Conservation (phyloP, 2,113 vertebrate genomes). For the Lampris megalopsis region DNA sequence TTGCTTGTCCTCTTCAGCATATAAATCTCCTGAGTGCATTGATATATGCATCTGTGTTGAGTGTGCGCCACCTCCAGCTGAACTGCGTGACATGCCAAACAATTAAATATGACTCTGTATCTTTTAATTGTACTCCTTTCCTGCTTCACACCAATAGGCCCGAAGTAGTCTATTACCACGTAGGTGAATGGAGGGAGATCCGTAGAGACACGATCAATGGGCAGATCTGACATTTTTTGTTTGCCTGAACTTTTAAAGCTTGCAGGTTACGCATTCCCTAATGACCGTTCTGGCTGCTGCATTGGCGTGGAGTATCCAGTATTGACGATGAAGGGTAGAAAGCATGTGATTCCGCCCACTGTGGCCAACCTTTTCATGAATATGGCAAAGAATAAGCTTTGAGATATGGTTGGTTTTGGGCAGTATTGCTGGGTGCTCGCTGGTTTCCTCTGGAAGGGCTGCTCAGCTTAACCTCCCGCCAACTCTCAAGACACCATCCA, state of each 20-base stretch:
- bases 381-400: neutral
- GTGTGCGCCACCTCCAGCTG: too few relatives aligned
- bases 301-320: neutral
- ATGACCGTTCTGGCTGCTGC: neutral
- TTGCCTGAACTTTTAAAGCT: neutral
- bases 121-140: neutral
- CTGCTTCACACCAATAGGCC: too few relatives aligned
- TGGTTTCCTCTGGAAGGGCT: neutral
- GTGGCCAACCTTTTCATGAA: conserved; percentile 8
- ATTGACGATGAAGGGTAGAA: too few relatives aligned
- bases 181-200: neutral
- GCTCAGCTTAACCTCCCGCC: conserved; percentile 8
- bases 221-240: too few relatives aligned
- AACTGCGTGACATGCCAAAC: too few relatives aligned
- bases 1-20: neutral
- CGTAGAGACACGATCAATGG: too few relatives aligned
- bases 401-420: conserved; percentile 3
- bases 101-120: neutral
- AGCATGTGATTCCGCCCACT: neutral
- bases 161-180: neutral
- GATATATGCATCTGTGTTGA: neutral
- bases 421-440: conserved; percentile 2
- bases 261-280: neutral
- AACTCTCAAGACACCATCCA: conserved; percentile 20
- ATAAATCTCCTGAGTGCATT: neutral